phyloP scores from a whole-genome alignment of 2,888 invertebrate species.

The Calliphora vomitoria region DNA sequence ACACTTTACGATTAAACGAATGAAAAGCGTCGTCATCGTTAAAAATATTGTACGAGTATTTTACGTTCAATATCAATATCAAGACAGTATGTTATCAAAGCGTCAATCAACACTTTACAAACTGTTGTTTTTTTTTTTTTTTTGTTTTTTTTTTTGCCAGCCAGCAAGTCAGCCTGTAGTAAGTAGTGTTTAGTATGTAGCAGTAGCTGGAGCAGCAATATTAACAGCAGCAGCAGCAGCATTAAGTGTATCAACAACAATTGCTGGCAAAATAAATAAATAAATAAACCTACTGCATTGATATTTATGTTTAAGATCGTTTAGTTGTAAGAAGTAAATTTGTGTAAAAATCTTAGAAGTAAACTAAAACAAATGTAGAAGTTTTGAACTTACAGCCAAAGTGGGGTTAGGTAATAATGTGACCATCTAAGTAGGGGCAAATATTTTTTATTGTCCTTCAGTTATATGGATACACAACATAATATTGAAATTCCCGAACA shows the following conservation, averaged over 20 bases:
- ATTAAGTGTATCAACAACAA: neutral
- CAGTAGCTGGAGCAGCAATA: neutral
- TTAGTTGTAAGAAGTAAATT: constrained; percentile 26
- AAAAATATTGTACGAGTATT: constrained; percentile 59
- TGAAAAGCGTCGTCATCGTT: constrained; percentile 73
- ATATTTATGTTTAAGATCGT: constrained; percentile 55
- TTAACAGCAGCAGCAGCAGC: neutral
- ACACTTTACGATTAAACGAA: constrained; percentile 74
- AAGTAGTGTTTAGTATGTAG: constrained; percentile 1
- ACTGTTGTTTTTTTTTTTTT: constrained; percentile 43
- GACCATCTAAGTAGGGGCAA: neutral
- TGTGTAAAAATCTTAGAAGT: constrained; percentile 9
- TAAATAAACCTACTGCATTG: constrained; percentile 52
- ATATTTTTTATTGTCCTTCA: too few species aligned
- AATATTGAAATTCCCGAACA: too few species aligned
- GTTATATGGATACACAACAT: too few species aligned
- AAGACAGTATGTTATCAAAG: constrained; percentile 73
- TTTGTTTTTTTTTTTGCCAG: neutral
- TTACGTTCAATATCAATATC: constrained; percentile 70
- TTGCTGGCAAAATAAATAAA: constrained; percentile 18
- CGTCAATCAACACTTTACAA: constrained; percentile 74
- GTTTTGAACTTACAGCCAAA: neutral
- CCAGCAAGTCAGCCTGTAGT: neutral
- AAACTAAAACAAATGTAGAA: constrained; percentile 1
- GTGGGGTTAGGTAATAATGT: neutral